Base-by-base conservation (phyloP, 2,113 vertebrate species). In the Aphyosemion australe region DNA sequence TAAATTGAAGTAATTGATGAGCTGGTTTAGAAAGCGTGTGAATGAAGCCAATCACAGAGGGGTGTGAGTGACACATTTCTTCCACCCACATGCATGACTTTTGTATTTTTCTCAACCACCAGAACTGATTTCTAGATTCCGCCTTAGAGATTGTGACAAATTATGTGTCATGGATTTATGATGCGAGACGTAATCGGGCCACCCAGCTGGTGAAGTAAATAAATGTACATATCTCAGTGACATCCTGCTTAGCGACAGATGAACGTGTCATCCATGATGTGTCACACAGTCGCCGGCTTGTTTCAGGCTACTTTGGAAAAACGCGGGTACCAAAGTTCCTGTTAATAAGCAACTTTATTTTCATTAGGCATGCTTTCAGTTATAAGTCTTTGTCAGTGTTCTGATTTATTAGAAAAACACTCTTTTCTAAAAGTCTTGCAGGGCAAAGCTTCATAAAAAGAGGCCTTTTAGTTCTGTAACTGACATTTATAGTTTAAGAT, bases 171-270 rank as follows among this genome's bases (percentile, higher is more conserved):
- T 61, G 71, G 76, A 85, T 89, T 92, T 88, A 92, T 90, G 80
- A 90, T 87, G 80, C 81, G 81, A 83, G 83, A 91, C 84, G 53
- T 89, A 90, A 91, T 89, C 80, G 79, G 88, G 85, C 83, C 89
- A 91, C 76, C 80, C 87, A 88, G 88, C 86, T 90, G 83, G 68
- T 79, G 76, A 65, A 82, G 80, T 76, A 87, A 90, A 90, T 89
- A 80, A 87, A 86, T 85, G 84, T 87, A 74, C 79, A 85, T 86
- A 77, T 87, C 73, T 90, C 74, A 79, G 74, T 87, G 77, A 84
- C 79, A 87, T 81, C 75, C 82, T 90, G 88, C 71, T 86, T 76
- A 84, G 82, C 70, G 34, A 6, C 51, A 34, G 20, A 79, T 50
- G 61, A 84, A 79, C 67, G 76, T 61, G 59, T 70, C 37, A 82